Evolutionary conservation across 2,888 invertebrate species (phyloP).

Genomic region (Lepidonotus clava): DNA sequence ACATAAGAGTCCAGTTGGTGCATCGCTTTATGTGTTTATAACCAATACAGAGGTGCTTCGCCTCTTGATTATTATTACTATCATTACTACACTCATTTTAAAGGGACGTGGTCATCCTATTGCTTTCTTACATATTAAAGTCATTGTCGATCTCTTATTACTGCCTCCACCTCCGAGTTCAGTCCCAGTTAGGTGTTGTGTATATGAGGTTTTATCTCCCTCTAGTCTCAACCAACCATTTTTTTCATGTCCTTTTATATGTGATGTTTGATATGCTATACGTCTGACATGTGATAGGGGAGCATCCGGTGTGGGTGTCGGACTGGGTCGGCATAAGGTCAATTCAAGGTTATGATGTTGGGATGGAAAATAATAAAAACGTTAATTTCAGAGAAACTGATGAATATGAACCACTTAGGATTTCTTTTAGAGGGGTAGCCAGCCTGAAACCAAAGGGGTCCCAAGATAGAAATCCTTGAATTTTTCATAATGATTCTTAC

Average conservation of each 20-base stretch:
- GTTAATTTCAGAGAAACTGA: too few species aligned
- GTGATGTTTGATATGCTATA: neutral
- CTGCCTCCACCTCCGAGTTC: too few species aligned
- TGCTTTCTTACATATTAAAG: neutral
- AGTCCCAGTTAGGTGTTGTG: neutral
- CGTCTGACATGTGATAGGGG: neutral
- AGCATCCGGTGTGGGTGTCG: neutral
- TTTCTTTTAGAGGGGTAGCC: too few species aligned
- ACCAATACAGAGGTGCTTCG: neutral
- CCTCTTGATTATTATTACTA: too few species aligned
- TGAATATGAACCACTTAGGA: too few species aligned
- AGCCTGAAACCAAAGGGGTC: too few species aligned
- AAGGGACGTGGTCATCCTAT: neutral
- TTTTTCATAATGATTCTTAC: too few species aligned
- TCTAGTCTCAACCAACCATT: neutral
- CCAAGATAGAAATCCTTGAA: too few species aligned
- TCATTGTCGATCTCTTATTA: too few species aligned
- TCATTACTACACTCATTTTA: neutral
- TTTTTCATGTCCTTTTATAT: neutral
- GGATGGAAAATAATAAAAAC: too few species aligned
- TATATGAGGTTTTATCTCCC: neutral
- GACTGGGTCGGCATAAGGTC: neutral
- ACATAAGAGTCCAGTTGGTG: neutral
- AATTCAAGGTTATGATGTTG: too few species aligned
- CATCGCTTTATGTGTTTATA: neutral